These are phyloP conservation scores for Ophion costatus DNA, from an alignment of 2,888 invertebrate genomes.

Conservation along the genomic window DNA sequence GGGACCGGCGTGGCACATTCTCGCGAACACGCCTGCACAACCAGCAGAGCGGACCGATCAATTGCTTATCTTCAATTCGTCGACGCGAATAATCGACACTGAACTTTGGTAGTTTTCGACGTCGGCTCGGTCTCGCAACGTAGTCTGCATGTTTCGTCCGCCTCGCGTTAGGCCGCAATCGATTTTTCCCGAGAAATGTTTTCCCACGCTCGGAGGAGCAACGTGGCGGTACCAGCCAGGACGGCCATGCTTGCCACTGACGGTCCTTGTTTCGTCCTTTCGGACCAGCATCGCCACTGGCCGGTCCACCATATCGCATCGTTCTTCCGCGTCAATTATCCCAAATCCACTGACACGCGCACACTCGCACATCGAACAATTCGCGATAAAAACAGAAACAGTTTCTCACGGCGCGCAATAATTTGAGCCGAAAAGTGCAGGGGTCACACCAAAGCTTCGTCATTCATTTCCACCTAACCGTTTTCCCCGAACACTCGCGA, in stretches of 20 bases:
- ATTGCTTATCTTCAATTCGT: not conserved
- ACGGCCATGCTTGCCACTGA: constrained; percentile 72
- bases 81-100: no score
- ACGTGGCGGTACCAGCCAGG: constrained; percentile 62
- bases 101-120: not conserved
- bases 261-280: constrained; percentile 63
- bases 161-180: constrained; percentile 33
- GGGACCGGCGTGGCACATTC: constrained; percentile 61
- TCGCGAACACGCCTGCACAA: constrained; percentile 43
- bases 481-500: not conserved
- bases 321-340: constrained; percentile 29
- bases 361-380: not conserved
- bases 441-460: constrained; percentile 4
- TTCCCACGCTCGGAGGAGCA: constrained; percentile 56
- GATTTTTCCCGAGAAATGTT: constrained; percentile 36
- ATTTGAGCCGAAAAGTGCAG: not conserved
- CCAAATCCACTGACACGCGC: not conserved
- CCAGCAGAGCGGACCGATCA: constrained; percentile 8
- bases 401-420: not conserved
- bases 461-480: not conserved
- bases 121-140: not conserved
- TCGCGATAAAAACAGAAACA: not conserved
- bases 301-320: constrained; percentile 59
- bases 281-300: constrained; percentile 60
- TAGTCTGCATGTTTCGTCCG: not conserved